A percentile compares a stretch with the other conserved stretches of the same genome.
phyloP scores from a whole-genome alignment of 2,113 vertebrate genomes.

The Lepisosteus oculatus region DNA sequence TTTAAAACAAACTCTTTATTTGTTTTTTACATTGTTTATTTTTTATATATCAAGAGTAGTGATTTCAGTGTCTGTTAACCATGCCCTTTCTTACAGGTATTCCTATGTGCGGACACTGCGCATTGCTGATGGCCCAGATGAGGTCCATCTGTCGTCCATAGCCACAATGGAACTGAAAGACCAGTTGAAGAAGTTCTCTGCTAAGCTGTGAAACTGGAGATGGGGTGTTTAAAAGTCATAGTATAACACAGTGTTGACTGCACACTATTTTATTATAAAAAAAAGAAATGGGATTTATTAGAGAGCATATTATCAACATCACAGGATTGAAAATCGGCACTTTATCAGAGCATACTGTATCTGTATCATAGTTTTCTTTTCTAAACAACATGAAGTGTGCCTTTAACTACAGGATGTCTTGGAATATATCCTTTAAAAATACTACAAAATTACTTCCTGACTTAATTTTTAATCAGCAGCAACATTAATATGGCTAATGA shows the following conservation, averaged over 20 bases:
- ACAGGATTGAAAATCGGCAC: background rate
- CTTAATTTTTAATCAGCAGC: too few species aligned
- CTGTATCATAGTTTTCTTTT: background rate
- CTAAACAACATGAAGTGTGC: too few species aligned
- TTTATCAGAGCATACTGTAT: background rate
- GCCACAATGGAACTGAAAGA: slow-evolving; percentile 77
- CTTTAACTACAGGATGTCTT: too few species aligned
- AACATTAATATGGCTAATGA: too few species aligned
- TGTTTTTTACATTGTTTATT: too few species aligned
- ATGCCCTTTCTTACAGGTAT: slow-evolving; percentile 65
- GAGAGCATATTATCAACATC: background rate
- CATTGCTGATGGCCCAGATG: slow-evolving; percentile 85
- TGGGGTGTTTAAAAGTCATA: too few species aligned
- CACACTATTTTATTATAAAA: background rate
- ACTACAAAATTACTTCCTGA: too few species aligned
- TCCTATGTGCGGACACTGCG: slow-evolving; percentile 64
- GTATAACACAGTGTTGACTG: background rate
- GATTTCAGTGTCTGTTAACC: too few species aligned
- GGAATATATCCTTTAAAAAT: too few species aligned
- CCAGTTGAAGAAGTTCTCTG: slow-evolving; percentile 58
- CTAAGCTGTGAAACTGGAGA: slow-evolving; percentile 66
- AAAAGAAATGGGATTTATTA: background rate
- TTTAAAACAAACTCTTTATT: too few species aligned
- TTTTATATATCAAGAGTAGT: too few species aligned
- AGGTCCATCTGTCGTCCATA: slow-evolving; percentile 86